Evolutionary conservation across 2,888 invertebrate genomes (phyloP).

Genomic region (Eristalinus sepulchralis): DNA sequence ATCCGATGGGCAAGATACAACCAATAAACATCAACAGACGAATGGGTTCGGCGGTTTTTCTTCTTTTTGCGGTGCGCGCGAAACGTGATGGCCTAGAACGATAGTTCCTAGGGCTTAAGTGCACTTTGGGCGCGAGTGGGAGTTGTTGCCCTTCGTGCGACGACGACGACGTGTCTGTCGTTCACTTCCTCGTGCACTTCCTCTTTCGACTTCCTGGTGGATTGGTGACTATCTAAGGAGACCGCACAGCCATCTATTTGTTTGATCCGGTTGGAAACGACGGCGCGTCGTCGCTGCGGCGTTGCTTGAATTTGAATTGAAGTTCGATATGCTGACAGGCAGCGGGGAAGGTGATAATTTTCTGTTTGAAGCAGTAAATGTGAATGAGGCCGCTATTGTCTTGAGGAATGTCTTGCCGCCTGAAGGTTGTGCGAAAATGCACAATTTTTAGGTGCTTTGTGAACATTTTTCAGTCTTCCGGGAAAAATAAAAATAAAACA

Average conservation of each 20-base stretch:
- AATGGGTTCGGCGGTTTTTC: neutral
- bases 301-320: neutral
- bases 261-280: neutral
- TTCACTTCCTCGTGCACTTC: neutral
- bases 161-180: neutral
- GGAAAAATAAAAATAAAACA: no score
- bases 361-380: neutral
- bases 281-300: neutral
- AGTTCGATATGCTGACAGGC: neutral
- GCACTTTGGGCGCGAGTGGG: neutral
- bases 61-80: neutral
- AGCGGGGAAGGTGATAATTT: neutral
- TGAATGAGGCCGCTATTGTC: neutral
- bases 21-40: neutral
- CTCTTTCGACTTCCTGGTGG: neutral
- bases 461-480: no score
- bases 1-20: neutral
- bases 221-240: neutral
- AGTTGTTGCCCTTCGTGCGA: neutral
- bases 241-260: neutral
- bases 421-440: no score
- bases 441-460: no score
- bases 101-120: neutral
- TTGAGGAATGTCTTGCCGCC: no score
- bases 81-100: neutral